These are phyloP conservation scores for Psylliodes chrysocephalus DNA, from an alignment of 2,888 invertebrate species.

Conservation along the genomic window DNA sequence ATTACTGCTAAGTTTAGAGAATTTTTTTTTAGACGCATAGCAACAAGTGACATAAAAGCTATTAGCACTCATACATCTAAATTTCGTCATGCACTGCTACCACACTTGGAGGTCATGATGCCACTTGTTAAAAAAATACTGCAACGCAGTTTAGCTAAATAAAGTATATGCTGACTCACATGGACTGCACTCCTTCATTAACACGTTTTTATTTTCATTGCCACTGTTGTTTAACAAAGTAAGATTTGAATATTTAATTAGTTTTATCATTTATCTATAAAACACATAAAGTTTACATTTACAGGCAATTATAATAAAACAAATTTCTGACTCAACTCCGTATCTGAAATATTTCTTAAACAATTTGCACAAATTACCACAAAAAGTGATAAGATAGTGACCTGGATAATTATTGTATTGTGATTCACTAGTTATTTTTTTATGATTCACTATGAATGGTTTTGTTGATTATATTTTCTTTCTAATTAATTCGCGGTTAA, in stretches of 20 bases:
- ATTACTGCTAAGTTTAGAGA: too few species aligned
- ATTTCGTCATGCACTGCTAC: too few species aligned
- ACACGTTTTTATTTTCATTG: slow-evolving; percentile 5
- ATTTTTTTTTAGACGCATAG: too few species aligned
- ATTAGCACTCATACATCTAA: too few species aligned
- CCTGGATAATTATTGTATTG: neutral
- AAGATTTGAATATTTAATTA: neutral
- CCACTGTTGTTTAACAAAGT: neutral
- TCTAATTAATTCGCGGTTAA: too few species aligned
- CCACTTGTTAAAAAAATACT: neutral
- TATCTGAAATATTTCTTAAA: neutral
- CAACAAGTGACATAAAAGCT: too few species aligned
- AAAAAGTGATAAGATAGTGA: slow-evolving; percentile 5
- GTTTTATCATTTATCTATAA: neutral
- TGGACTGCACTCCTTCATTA: slow-evolving; percentile 1
- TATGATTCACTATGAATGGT: slow-evolving; percentile 2
- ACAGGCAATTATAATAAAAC: neutral
- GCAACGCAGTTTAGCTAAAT: slow-evolving; percentile 3
- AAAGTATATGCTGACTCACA: neutral
- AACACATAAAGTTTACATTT: neutral
- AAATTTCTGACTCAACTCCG: neutral
- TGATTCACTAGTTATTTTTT: neutral
- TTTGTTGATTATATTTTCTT: too few species aligned
- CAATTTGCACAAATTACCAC: neutral
- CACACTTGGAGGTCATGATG: too few species aligned